A percentile compares a stretch with the other conserved stretches of the same genome.
Conservation (phyloP, 2,113 vertebrate species). For the Chloebia gouldiae region DNA sequence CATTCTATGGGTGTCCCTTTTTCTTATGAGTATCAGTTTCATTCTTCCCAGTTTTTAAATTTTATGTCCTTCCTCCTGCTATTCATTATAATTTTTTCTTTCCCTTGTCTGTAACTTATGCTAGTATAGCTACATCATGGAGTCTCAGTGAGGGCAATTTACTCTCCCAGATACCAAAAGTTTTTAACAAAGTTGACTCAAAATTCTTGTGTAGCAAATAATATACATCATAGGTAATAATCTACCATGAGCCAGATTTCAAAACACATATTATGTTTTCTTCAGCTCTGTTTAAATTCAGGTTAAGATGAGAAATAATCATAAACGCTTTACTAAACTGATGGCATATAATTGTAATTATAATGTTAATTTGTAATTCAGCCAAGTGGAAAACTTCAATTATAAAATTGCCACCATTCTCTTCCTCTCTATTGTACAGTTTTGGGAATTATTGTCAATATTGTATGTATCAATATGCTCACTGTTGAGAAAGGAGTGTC, state of each 20-base stretch:
- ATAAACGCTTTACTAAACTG: not conserved
- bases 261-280: not conserved
- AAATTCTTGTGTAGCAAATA: not conserved
- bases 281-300: not conserved
- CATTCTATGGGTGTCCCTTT: not conserved
- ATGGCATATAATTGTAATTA: not conserved
- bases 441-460: not conserved
- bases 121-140: not conserved
- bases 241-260: not conserved
- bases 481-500: not conserved
- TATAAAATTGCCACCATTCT: not conserved
- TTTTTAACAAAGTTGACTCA: not conserved
- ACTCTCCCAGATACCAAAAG: not conserved
- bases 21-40: not conserved
- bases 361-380: not conserved
- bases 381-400: not conserved
- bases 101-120: not conserved
- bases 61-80: not conserved
- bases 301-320: not conserved
- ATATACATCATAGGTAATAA: not conserved
- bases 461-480: not conserved
- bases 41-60: not conserved
- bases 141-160: not conserved
- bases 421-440: not conserved
- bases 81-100: not conserved